A percentile compares a stretch with the other conserved stretches of the same genome.
phyloP scores from a whole-genome alignment of 1,140 invertebrate genomes.

The Papilio polytes region DNA sequence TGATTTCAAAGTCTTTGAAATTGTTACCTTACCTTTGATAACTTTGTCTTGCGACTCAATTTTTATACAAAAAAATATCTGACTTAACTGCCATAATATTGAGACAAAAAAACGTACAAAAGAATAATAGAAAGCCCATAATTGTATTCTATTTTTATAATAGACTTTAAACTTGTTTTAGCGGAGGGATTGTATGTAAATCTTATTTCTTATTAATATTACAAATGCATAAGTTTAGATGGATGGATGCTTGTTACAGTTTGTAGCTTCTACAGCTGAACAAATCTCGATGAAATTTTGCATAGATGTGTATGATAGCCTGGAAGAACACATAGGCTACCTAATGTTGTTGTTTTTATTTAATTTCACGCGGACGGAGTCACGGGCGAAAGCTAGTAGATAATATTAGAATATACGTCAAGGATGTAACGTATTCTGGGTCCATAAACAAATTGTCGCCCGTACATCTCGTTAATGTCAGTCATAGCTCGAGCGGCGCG shows the following conservation, averaged over 20 bases:
- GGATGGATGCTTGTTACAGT: too few species aligned
- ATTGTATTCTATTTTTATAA: neutral
- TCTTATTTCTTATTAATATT: conserved; percentile 15
- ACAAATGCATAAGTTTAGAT: too few species aligned
- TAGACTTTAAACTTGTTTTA: neutral
- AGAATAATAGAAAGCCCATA: too few species aligned
- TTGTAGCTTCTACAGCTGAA: too few species aligned
- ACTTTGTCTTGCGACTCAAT: conserved; percentile 21
- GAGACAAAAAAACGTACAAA: too few species aligned
- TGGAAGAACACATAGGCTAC: too few species aligned
- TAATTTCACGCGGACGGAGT: too few species aligned
- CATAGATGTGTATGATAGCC: too few species aligned
- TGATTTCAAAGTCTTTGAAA: conserved; percentile 40
- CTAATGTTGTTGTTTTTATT: too few species aligned
- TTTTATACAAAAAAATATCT: neutral
- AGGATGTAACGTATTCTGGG: conserved; percentile 50
- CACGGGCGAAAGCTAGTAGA: neutral
- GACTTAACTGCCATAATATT: too few species aligned
- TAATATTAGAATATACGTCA: conserved; percentile 14
- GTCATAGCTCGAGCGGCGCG: conserved; percentile 52
- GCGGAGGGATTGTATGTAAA: conserved; percentile 39
- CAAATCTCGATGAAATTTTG: too few species aligned
- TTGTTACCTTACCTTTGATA: conserved; percentile 37
- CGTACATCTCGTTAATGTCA: conserved; percentile 74
- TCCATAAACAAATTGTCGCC: conserved; percentile 70